A percentile compares a stretch with the other conserved stretches of the same genome.
These are phyloP conservation scores for Aurelia sp. DNA, from an alignment of 30 jellyfish, hydroid and myxozoan species.

Conservation along the genomic window DNA sequence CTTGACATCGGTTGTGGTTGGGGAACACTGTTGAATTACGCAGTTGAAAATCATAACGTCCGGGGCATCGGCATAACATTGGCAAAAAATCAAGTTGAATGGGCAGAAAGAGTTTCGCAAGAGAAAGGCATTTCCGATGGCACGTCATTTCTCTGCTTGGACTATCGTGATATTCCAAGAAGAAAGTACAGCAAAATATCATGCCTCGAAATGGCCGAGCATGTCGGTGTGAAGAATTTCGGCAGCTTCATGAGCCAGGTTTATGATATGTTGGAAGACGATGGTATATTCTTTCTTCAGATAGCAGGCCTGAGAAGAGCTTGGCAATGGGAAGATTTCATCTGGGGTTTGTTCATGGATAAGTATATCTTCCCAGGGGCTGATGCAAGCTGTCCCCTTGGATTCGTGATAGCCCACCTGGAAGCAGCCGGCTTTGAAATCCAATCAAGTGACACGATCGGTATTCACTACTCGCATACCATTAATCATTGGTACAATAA, in stretches of 20 bases:
- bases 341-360: constrained; percentile 97
- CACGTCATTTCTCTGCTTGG: constrained; percentile 72
- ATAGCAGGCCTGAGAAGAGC: constrained; percentile 96
- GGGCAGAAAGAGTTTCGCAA: constrained; percentile 72
- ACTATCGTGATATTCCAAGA: constrained; percentile 84
- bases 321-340: constrained; percentile 96
- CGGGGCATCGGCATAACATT: constrained; percentile 80
- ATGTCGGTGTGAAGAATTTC: constrained; percentile 85
- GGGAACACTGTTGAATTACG: constrained; percentile 90
- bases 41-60: constrained; percentile 81
- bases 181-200: constrained; percentile 84
- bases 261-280: constrained; percentile 84
- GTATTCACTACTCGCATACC: constrained; percentile 94
- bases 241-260: constrained; percentile 88
- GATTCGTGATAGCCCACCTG: constrained; percentile 79
- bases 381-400: constrained; percentile 95
- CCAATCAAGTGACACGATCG: constrained; percentile 85
- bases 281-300: constrained; percentile 87
- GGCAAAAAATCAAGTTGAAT: constrained; percentile 80
- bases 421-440: constrained; percentile 96
- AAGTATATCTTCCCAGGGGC: constrained; percentile 98
- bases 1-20: constrained; percentile 97
- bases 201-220: constrained; percentile 97
- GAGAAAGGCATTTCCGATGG: constrained; percentile 59
- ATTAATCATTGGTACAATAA: constrained; percentile 83